These are phyloP conservation scores for Gallinago nigripennis DNA, from an alignment of 2,797 vertebrate genomes.

Conservation along the genomic window DNA sequence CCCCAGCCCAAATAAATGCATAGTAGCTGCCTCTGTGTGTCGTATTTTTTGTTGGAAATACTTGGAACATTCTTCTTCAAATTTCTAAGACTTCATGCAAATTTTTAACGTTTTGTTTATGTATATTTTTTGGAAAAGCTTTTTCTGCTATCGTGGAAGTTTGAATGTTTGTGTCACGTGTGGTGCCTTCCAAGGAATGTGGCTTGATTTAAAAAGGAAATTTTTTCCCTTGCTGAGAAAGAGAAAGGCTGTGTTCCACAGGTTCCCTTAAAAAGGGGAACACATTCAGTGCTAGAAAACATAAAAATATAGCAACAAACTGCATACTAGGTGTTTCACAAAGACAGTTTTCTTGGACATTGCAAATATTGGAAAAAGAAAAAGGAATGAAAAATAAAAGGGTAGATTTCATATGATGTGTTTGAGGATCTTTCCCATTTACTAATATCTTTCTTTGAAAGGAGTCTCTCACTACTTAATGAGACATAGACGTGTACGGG, in stretches of 20 bases:
- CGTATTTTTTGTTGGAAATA: neutral
- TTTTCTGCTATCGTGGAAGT: neutral
- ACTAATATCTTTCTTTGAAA: neutral
- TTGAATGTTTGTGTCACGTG: neutral
- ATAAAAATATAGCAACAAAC: neutral
- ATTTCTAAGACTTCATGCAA: neutral
- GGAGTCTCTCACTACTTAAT: neutral
- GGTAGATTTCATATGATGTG: neutral
- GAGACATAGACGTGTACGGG: neutral
- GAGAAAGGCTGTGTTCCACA: neutral
- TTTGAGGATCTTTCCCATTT: neutral
- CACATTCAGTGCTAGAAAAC: neutral
- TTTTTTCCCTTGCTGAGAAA: neutral
- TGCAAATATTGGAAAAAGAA: neutral
- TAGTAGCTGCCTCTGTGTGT: rapidly evolving
- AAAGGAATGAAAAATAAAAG: neutral
- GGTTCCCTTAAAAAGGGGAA: neutral
- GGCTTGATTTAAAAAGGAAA: neutral
- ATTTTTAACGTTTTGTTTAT: neutral
- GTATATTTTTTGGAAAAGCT: neutral
- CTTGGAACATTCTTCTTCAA: neutral
- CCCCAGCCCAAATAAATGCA: neutral
- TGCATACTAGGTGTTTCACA: neutral
- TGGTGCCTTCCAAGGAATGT: neutral
- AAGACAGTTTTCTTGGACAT: neutral